Conservation (phyloP, 30 jellyfish, hydroid and myxozoan species). For the Hydra vulgaris region DNA sequence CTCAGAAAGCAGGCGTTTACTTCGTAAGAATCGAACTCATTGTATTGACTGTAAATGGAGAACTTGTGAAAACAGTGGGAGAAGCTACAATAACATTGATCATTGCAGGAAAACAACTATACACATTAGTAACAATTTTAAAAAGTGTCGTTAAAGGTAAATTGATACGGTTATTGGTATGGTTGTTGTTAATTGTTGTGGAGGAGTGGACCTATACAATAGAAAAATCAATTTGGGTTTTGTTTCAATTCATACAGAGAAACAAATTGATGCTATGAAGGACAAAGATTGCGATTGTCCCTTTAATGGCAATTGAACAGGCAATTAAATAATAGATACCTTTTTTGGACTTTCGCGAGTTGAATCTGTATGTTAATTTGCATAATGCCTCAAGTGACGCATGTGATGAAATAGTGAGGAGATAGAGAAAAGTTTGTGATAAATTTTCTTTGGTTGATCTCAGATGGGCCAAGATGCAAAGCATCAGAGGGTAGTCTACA, state of each 20-base stretch:
- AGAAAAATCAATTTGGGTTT: neutral
- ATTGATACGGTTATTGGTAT: too few species aligned
- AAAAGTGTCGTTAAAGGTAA: neutral
- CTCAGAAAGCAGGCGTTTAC: neutral
- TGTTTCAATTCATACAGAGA: neutral
- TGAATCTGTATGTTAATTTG: neutral
- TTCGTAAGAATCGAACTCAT: neutral
- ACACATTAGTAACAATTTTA: neutral
- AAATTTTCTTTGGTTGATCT: neutral
- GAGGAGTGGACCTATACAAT: neutral
- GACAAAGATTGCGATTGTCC: neutral
- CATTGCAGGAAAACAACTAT: neutral
- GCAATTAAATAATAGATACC: neutral
- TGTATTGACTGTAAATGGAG: neutral
- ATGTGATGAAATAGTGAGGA: neutral
- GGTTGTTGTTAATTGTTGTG: neutral
- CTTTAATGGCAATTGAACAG: neutral
- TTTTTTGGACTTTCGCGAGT: neutral
- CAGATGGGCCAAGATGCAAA: neutral
- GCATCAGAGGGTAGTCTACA: neutral
- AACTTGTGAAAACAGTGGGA: neutral
- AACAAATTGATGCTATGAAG: neutral
- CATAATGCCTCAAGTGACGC: neutral
- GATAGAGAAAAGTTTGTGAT: neutral
- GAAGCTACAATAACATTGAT: neutral